These are phyloP conservation scores for Entomyzon cyanotis DNA, from an alignment of 2,113 vertebrate species.

Conservation along the genomic window DNA sequence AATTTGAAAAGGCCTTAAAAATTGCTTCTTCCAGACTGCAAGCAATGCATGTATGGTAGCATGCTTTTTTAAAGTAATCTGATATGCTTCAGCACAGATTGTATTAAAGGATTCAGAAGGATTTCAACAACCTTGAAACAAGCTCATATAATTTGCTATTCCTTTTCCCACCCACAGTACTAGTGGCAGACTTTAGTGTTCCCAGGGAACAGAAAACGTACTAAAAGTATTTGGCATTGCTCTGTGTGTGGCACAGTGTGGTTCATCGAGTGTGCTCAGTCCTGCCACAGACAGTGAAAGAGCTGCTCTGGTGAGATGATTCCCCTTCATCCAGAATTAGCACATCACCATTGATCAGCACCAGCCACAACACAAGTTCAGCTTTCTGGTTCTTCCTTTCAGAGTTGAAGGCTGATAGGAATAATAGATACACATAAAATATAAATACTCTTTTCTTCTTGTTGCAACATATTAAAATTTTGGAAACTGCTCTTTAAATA, in stretches of 20 bases:
- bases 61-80: background rate
- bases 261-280: background rate
- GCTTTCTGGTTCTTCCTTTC: background rate
- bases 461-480: background rate
- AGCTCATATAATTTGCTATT: background rate
- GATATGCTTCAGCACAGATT: background rate
- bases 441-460: background rate
- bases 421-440: background rate
- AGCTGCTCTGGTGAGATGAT: background rate
- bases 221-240: background rate
- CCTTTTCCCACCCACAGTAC: background rate
- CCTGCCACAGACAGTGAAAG: background rate
- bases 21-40: background rate
- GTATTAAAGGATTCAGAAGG: background rate
- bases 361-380: background rate
- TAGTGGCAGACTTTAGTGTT: constrained; percentile 5
- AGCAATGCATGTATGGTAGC: background rate
- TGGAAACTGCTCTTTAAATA: background rate
- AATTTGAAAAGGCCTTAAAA: background rate
- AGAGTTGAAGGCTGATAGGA: background rate
- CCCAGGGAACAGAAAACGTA: background rate
- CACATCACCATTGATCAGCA: background rate
- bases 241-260: background rate
- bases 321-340: background rate
- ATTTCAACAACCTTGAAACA: constrained; percentile 36